phyloP scores from a whole-genome alignment of 1,140 invertebrate species.

The Atta colombica region DNA sequence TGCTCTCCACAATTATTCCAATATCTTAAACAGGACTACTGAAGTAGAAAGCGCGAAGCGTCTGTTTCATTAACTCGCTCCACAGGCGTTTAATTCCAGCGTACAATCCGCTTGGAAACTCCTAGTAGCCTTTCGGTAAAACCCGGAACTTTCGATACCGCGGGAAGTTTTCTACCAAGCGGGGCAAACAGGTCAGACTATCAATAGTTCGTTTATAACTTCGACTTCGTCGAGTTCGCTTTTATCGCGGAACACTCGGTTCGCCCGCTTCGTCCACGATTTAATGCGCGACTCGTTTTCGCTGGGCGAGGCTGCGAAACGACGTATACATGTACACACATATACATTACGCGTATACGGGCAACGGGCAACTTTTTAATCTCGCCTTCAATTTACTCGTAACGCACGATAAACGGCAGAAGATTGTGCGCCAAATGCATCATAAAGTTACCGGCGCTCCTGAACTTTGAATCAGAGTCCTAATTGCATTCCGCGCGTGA shows the following conservation, averaged over 20 bases:
- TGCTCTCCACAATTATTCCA: conserved; percentile 42
- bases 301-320: conserved; percentile 7
- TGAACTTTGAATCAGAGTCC: conserved; percentile 53
- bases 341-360: background rate
- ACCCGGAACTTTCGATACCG: conserved; percentile 59
- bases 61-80: conserved; percentile 53
- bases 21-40: background rate
- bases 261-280: conserved; percentile 43
- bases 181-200: conserved; percentile 37
- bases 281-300: conserved; percentile 54
- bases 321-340: background rate
- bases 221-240: conserved; percentile 47
- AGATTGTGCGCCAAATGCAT: conserved; percentile 54
- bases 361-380: conserved; percentile 57
- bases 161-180: conserved; percentile 50
- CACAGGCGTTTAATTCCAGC: conserved; percentile 44
- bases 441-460: conserved; percentile 57
- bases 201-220: conserved; percentile 67
- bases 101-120: conserved; percentile 44
- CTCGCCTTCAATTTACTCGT: conserved; percentile 58
- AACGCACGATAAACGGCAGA: conserved; percentile 48
- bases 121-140: conserved; percentile 53
- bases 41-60: conserved; percentile 49
- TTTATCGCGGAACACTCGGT: conserved; percentile 42
- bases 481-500: conserved; percentile 57